Percentiles rank a stretch among this genome's conserved stretches.
Evolutionary conservation across 2,113 vertebrate species (phyloP).

Genomic region (Thunnus thynnus): DNA sequence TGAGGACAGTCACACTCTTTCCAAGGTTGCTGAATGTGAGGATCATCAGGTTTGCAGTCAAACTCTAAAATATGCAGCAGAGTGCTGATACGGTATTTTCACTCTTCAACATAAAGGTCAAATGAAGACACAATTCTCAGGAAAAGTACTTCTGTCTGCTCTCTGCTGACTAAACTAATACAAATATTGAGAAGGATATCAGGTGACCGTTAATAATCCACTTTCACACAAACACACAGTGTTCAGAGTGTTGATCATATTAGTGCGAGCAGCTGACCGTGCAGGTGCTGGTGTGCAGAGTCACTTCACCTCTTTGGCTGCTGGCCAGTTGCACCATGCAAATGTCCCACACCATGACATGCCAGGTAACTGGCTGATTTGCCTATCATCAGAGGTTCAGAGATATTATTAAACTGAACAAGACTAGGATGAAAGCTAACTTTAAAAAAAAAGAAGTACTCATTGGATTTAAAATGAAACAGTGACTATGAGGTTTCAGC

Average conservation of each 20-base stretch:
- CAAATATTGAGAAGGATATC: conserved; percentile 7
- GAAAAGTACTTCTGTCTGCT: background rate
- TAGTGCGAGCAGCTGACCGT: conserved; percentile 49
- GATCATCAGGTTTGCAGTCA: too few species aligned
- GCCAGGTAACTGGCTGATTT: conserved; percentile 41
- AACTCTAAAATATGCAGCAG: background rate
- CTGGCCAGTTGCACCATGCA: conserved; percentile 55
- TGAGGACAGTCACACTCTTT: too few species aligned
- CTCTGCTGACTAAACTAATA: background rate
- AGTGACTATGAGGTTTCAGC: background rate
- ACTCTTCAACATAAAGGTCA: conserved; percentile 4
- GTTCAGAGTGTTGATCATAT: conserved; percentile 13
- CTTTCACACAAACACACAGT: conserved; percentile 3
- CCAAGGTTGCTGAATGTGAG: too few species aligned
- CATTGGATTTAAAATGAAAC: background rate
- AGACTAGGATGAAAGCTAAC: background rate
- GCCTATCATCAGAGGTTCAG: conserved; percentile 7
- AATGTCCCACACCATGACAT: conserved; percentile 40
- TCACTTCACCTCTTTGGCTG: conserved; percentile 36
- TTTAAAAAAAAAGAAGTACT: background rate
- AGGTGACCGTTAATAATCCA: background rate
- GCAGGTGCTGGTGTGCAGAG: conserved; percentile 38
- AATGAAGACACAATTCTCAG: background rate
- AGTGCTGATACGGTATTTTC: background rate
- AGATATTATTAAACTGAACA: conserved; percentile 19